Evolutionary conservation across 2,797 vertebrate species (phyloP).

Genomic region (Poeciliopsis turneri): DNA sequence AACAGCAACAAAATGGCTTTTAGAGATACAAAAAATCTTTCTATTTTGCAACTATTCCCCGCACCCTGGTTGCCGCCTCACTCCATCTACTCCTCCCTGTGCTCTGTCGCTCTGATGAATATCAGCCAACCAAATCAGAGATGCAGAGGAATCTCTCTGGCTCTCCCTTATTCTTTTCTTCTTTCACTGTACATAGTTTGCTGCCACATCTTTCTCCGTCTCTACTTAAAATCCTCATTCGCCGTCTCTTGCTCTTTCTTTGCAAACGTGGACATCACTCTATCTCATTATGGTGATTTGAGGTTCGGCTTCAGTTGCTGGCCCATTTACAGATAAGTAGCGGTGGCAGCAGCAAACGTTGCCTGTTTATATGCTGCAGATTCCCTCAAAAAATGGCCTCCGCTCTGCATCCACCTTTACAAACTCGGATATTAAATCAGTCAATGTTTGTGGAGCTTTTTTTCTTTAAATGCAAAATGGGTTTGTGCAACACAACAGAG

Average conservation of each 20-base stretch:
- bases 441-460: slow-evolving; percentile 19
- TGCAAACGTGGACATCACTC: slow-evolving; percentile 71
- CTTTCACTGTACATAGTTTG: slow-evolving; percentile 38
- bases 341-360: slow-evolving; percentile 43
- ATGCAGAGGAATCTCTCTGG: slow-evolving; percentile 67
- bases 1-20: slow-evolving; percentile 72
- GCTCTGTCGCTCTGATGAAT: slow-evolving; percentile 75
- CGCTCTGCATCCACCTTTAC: slow-evolving; percentile 61
- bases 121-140: slow-evolving; percentile 74
- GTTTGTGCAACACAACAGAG: slow-evolving; percentile 33
- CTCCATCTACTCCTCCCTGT: slow-evolving; percentile 59
- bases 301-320: slow-evolving; percentile 74
- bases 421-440: slow-evolving; percentile 44
- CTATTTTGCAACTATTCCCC: slow-evolving; percentile 41
- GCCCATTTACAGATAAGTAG: slow-evolving; percentile 75
- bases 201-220: slow-evolving; percentile 15
- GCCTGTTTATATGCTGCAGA: slow-evolving; percentile 56
- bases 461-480: slow-evolving; percentile 29
- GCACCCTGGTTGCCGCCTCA: slow-evolving; percentile 42
- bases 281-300: slow-evolving; percentile 79
- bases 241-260: slow-evolving; percentile 44
- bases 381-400: slow-evolving; percentile 70
- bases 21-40: slow-evolving; percentile 64
- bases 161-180: slow-evolving; percentile 32
- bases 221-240: slow-evolving; percentile 44